Base-by-base conservation (phyloP, 53 echinoderm and acorn worm genomes). In the Patiria pectinifera region DNA sequence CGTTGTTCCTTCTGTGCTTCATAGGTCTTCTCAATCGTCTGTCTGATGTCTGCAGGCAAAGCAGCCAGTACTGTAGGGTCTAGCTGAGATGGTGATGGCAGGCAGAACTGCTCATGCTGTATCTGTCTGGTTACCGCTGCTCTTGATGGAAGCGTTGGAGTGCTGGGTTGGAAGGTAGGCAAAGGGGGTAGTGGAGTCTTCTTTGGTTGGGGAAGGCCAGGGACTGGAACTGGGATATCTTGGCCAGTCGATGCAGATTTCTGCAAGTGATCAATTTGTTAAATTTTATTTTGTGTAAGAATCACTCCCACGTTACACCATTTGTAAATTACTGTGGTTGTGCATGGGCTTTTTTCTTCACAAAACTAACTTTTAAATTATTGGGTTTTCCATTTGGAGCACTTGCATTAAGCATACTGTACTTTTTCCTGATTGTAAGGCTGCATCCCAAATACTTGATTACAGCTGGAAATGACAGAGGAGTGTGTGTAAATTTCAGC, bases 71-170 rank as follows among this genome's bases (percentile, higher is more conserved):
- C 95, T 16, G 96, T 94, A 62, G 93, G 80, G 66, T 97, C 97
- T 13, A 97, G 91, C 96, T 97, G 95, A 60, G 95, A 98, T 24
- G 98, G 98, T 11, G 97, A 96, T 0, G 97, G 97, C 45, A 97
- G 62, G 49, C 82, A 87, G 47, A 91, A 92, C 26, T 91, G 58
- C 47, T 94, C 91, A 69, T 11, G 79, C 18, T 92, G 86, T 85
- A 90, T 78, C 26, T 84, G 47, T 45, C 61, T 69, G 47, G 80
- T 26, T 13, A 71, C 72, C n/a, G 61, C 16, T 15, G 59, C 69
- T 23, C 80, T 62, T 16, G 90, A 69, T 13, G 83, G 91, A 48
- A 47, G 82, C 25, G 69, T 45, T 14, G 89, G 81, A 3, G 58
- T 76, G 12, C 9, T 59, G 1, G 80, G 90, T 35, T 24, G 53